phyloP scores from a whole-genome alignment of 37 sponge, comb jelly and placozoan species.

The Mnemiopsis leidyi region DNA sequence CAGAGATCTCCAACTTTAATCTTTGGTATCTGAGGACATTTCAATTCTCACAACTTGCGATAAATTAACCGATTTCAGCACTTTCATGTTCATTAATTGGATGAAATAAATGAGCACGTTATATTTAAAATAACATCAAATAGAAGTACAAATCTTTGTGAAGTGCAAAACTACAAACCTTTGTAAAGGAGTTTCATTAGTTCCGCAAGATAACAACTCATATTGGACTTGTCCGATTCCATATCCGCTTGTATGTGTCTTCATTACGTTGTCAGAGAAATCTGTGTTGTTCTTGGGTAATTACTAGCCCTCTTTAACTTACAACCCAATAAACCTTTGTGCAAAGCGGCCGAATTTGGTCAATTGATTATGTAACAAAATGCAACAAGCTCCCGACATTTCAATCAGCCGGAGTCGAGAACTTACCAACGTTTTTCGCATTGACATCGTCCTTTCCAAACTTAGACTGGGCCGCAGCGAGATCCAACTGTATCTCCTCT shows the following conservation, averaged over 20 bases:
- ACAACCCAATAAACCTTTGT: too few relatives aligned
- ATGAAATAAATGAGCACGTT: too few relatives aligned
- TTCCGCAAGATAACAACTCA: slow-evolving; percentile 28
- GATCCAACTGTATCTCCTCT: slow-evolving; percentile 45
- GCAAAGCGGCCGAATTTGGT: too few relatives aligned
- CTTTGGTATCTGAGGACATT: slow-evolving; percentile 51
- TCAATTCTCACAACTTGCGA: too few relatives aligned
- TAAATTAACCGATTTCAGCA: too few relatives aligned
- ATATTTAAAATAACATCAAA: too few relatives aligned
- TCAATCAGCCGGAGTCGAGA: too few relatives aligned
- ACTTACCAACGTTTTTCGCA: slow-evolving; percentile 44
- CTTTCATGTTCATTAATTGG: too few relatives aligned
- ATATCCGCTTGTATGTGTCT: slow-evolving; percentile 11
- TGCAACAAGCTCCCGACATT: too few relatives aligned
- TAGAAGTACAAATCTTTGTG: background rate
- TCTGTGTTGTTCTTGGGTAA: slow-evolving; percentile 4
- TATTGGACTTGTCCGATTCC: slow-evolving; percentile 60
- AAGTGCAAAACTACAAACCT: background rate
- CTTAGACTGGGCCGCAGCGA: slow-evolving; percentile 5
- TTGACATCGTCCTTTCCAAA: background rate
- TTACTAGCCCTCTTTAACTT: too few relatives aligned
- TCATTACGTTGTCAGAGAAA: slow-evolving; percentile 64
- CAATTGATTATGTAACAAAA: too few relatives aligned
- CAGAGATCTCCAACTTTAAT: slow-evolving; percentile 22
- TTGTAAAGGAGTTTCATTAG: slow-evolving; percentile 50